Evolutionary conservation across 2,888 invertebrate genomes (phyloP).

Genomic region (Lacanobia wlatinum): DNA sequence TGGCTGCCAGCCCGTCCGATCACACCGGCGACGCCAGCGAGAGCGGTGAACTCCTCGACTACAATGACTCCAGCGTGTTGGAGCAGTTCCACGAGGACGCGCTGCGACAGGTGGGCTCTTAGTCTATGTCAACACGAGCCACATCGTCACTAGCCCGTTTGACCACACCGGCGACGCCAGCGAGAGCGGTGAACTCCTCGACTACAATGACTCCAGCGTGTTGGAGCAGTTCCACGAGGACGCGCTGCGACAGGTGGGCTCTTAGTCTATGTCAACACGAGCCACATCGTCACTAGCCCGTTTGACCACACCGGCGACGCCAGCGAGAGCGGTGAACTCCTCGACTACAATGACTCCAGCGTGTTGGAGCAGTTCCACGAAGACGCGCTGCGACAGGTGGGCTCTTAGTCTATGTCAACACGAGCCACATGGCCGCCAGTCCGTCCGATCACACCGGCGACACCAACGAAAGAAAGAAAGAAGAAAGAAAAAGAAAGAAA

Average conservation of each 20-base stretch:
- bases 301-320: constrained; percentile 77
- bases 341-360: constrained; percentile 91
- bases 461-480: too few relatives aligned
- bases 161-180: too few relatives aligned
- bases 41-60: constrained; percentile 90
- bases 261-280: constrained; percentile 51
- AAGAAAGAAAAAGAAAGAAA: too few relatives aligned
- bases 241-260: constrained; percentile 79
- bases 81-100: constrained; percentile 95
- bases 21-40: constrained; percentile 78
- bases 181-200: constrained; percentile 86
- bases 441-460: constrained; percentile 65
- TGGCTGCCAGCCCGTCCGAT: constrained; percentile 78
- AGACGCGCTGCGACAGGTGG: constrained; percentile 87
- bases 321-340: constrained; percentile 88
- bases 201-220: constrained; percentile 91
- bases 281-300: constrained; percentile 77
- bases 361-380: constrained; percentile 94
- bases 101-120: constrained; percentile 37
- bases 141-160: constrained; percentile 77
- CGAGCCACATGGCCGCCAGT: constrained; percentile 75
- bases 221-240: constrained; percentile 95
- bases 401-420: constrained; percentile 43
- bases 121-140: constrained; percentile 62
- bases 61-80: constrained; percentile 91